phyloP scores from a whole-genome alignment of 2,113 vertebrate genomes.

The Saguinus midas region DNA sequence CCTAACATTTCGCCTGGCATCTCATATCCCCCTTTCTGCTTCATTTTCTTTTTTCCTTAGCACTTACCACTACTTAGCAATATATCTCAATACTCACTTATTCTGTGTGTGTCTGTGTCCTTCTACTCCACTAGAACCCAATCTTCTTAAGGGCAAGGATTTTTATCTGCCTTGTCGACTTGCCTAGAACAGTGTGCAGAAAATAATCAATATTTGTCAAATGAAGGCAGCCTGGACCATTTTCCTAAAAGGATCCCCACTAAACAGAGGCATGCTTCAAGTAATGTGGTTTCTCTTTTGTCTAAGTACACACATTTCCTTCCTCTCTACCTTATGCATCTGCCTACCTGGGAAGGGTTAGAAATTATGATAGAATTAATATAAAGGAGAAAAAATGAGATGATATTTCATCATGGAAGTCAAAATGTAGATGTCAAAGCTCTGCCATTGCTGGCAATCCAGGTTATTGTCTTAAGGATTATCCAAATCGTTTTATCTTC shows the following conservation, averaged over 20 bases:
- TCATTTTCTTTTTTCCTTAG: not conserved
- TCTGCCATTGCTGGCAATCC: not conserved
- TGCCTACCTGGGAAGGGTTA: not conserved
- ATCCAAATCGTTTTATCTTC: not conserved
- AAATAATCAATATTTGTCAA: not conserved
- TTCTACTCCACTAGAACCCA: not conserved
- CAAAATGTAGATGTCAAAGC: not conserved
- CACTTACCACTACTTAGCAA: not conserved
- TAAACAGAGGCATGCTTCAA: not conserved
- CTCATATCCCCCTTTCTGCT: not conserved
- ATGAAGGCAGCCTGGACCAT: not conserved
- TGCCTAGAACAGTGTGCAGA: not conserved
- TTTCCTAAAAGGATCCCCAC: not conserved
- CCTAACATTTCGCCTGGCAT: not conserved
- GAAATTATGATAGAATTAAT: not conserved
- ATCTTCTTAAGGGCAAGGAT: not conserved
- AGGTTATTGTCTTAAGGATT: not conserved
- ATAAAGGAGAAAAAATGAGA: not conserved
- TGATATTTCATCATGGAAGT: slow-evolving; percentile 2
- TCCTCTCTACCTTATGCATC: not conserved
- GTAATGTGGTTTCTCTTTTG: not conserved
- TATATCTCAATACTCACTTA: not conserved
- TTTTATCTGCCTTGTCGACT: not conserved
- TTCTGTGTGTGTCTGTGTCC: not conserved
- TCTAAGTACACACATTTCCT: not conserved